Evolutionary conservation across 1,140 invertebrate genomes (phyloP).

Genomic region (Aphidius gifuensis): DNA sequence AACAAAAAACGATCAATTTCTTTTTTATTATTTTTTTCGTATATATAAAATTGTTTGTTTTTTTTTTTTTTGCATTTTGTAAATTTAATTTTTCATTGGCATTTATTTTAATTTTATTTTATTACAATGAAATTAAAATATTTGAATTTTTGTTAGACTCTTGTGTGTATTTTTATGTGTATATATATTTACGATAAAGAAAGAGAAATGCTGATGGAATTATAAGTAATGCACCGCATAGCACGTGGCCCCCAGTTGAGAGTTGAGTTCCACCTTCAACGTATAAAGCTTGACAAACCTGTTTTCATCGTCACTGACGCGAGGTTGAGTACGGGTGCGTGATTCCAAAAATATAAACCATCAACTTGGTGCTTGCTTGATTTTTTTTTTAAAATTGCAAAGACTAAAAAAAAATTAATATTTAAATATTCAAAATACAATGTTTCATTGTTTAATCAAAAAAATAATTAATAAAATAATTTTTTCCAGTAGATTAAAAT

Average conservation of each 20-base stretch:
- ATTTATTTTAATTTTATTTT: neutral
- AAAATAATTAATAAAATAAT: too few relatives aligned
- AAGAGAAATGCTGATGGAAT: conserved; percentile 42
- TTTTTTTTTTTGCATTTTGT: neutral
- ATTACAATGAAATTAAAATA: neutral
- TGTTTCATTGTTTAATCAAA: neutral
- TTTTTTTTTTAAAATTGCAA: conserved; percentile 24
- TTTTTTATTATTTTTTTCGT: too few relatives aligned
- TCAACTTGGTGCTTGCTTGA: conserved; percentile 16
- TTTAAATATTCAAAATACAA: conserved; percentile 25
- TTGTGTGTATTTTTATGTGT: neutral
- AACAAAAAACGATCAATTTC: too few relatives aligned
- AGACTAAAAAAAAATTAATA: too few relatives aligned
- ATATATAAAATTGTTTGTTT: neutral
- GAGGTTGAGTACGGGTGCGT: conserved; percentile 37
- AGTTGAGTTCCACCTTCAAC: conserved; percentile 42
- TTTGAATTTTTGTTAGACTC: neutral
- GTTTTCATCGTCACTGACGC: conserved; percentile 37
- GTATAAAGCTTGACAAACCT: conserved; percentile 48
- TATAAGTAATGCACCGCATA: conserved; percentile 50
- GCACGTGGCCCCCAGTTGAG: conserved; percentile 44
- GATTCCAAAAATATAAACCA: conserved; percentile 27
- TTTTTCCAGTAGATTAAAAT: too few relatives aligned
- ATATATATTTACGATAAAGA: conserved; percentile 20
- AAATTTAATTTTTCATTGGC: neutral